These are phyloP conservation scores for Agapornis roseicollis DNA, from an alignment of 2,113 vertebrate species.

Conservation along the genomic window DNA sequence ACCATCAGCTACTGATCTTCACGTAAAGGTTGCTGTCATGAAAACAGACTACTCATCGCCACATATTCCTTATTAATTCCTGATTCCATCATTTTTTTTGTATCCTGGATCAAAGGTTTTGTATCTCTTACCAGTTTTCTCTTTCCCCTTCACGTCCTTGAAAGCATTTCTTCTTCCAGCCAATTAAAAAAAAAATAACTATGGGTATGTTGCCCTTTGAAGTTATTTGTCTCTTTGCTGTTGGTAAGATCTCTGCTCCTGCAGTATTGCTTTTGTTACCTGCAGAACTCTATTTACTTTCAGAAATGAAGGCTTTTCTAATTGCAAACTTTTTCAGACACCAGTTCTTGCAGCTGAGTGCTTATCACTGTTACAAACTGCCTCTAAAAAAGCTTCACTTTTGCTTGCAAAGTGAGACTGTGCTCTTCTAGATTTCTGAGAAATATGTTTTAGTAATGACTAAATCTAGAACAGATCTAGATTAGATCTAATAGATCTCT, in stretches of 20 bases:
- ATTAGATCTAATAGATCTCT: neutral
- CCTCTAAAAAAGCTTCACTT: neutral
- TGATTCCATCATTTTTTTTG: neutral
- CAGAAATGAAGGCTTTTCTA: neutral
- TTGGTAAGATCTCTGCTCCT: neutral
- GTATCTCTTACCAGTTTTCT: neutral
- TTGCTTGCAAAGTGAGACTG: neutral
- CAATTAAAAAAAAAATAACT: neutral
- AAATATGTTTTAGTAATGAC: neutral
- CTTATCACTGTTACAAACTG: neutral
- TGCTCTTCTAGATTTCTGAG: neutral
- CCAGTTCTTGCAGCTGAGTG: neutral
- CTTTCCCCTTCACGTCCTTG: neutral
- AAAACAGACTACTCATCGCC: neutral
- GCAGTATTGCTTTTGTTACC: neutral
- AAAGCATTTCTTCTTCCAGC: neutral
- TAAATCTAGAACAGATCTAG: neutral
- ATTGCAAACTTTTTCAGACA: neutral
- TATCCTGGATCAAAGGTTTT: neutral
- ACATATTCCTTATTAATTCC: neutral
- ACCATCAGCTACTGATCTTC: neutral
- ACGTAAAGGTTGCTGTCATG: neutral
- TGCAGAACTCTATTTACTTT: neutral
- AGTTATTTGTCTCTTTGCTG: neutral
- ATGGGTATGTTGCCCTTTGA: neutral